Evolutionary conservation across 2,888 invertebrate genomes (phyloP).

Genomic region (Frankliniella fusca): DNA sequence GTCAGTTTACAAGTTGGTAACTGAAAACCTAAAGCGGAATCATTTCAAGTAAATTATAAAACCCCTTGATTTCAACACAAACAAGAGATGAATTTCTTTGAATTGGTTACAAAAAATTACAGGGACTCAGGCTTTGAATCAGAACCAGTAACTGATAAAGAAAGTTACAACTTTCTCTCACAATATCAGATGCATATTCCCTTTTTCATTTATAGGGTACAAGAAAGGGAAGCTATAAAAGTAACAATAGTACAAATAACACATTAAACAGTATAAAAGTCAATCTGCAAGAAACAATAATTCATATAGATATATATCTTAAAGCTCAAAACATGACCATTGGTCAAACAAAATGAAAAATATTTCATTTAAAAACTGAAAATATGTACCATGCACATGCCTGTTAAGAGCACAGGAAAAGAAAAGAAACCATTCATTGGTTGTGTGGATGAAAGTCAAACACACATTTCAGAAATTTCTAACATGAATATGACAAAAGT

Average conservation of each 20-base stretch:
- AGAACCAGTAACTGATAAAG: no score
- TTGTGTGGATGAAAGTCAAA: no score
- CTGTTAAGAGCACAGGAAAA: background rate
- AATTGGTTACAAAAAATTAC: no score
- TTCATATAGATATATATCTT: background rate
- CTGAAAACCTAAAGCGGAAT: no score
- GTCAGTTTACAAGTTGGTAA: no score
- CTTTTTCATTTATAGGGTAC: background rate
- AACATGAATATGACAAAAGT: background rate
- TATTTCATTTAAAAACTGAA: background rate
- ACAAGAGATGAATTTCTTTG: no score
- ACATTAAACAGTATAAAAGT: background rate
- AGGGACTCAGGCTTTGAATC: no score
- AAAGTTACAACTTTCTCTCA: no score
- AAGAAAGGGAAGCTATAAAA: background rate
- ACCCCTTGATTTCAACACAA: no score
- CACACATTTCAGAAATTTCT: background rate
- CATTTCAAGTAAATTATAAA: no score
- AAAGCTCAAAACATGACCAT: constrained; percentile 15
- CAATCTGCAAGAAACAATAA: constrained; percentile 9
- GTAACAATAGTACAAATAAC: constrained; percentile 24
- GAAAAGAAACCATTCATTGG: background rate
- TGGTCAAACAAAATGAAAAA: background rate
- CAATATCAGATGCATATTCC: background rate
- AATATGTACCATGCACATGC: background rate